phyloP scores from a whole-genome alignment of 2,797 vertebrate species.

The Florisuga fusca region DNA sequence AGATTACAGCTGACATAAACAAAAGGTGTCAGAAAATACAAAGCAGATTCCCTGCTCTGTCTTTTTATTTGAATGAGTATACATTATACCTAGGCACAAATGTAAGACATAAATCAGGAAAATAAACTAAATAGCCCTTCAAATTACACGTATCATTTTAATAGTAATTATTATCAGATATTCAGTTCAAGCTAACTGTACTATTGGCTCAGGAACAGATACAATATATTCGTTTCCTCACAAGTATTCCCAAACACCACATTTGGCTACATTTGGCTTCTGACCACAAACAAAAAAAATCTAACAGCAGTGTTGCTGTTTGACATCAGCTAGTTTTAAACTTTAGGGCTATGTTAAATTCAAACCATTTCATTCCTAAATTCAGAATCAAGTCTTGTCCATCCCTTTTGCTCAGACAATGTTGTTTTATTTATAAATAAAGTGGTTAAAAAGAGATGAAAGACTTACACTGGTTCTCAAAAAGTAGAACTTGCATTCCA shows the following conservation, averaged over 20 bases:
- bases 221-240: neutral
- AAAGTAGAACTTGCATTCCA: constrained; percentile 96
- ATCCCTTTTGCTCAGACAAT: neutral
- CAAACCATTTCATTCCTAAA: neutral
- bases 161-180: neutral
- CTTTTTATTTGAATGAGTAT: neutral
- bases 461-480: constrained; percentile 96
- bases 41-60: neutral
- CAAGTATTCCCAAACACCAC: neutral
- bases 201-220: neutral
- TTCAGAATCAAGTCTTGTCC: neutral
- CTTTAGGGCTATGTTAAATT: neutral
- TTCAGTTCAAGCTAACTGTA: neutral
- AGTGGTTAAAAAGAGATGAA: neutral
- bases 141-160: neutral
- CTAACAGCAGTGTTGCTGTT: neutral
- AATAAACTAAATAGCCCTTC: neutral
- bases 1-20: neutral
- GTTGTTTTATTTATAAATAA: neutral
- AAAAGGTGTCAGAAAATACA: neutral
- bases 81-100: neutral
- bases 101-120: neutral
- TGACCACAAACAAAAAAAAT: neutral
- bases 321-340: neutral
- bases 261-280: neutral